Conservation (phyloP, 2,113 vertebrate species). For the Neoarius graeffei region DNA sequence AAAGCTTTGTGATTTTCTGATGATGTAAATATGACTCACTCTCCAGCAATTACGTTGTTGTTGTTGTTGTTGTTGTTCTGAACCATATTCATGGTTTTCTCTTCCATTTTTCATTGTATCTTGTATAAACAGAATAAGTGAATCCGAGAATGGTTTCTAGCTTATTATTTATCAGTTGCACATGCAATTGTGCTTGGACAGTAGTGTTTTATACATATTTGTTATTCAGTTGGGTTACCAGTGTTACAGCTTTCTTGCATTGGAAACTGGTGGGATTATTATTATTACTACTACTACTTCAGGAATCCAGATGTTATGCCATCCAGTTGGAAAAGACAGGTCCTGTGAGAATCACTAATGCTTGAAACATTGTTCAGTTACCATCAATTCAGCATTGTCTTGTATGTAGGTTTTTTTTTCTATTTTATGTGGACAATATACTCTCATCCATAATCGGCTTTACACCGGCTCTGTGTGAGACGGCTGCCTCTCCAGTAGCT, state of each 20-base stretch:
- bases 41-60: not conserved
- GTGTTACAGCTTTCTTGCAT: not conserved
- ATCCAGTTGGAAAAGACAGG: slow-evolving; percentile 45
- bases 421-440: too few relatives aligned
- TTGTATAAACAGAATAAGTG: not conserved
- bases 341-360: slow-evolving; percentile 50
- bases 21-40: not conserved
- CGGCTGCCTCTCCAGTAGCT: too few relatives aligned
- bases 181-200: not conserved
- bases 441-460: too few relatives aligned
- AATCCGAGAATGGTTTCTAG: not conserved
- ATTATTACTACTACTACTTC: not conserved
- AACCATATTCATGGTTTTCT: not conserved
- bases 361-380: slow-evolving; percentile 50
- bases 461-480: too few relatives aligned
- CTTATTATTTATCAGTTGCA: not conserved
- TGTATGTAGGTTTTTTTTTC: not conserved
- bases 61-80: not conserved
- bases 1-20: not conserved
- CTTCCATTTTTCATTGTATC: not conserved
- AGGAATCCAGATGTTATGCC: slow-evolving; percentile 42
- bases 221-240: not conserved
- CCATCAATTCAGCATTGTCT: slow-evolving; percentile 56
- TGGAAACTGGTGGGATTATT: not conserved
- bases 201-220: not conserved